A percentile compares a stretch with the other conserved stretches of the same genome.
These are phyloP conservation scores for Ellobium chinense DNA, from an alignment of 2,888 invertebrate species.

Conservation along the genomic window DNA sequence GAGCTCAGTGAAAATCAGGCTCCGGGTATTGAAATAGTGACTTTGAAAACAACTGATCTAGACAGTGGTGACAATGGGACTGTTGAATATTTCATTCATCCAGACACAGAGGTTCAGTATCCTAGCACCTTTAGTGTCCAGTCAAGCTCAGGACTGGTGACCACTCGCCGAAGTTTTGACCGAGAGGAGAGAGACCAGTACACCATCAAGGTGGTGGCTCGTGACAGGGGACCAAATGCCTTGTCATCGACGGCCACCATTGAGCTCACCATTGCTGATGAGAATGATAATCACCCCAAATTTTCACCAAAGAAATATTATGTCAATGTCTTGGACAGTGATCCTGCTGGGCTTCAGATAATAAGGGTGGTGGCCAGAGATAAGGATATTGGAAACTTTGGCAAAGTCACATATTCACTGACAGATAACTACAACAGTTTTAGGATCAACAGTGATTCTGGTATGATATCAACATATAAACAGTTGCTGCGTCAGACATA, in stretches of 20 bases:
- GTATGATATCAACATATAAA: slow-evolving; percentile 88
- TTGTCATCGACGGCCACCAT: slow-evolving; percentile 95
- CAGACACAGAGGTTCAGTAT: slow-evolving; percentile 90
- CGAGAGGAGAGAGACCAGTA: slow-evolving; percentile 85
- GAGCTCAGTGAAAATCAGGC: slow-evolving; percentile 62
- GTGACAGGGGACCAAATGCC: slow-evolving; percentile 92
- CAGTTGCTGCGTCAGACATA: slow-evolving; percentile 90
- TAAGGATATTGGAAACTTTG: slow-evolving; percentile 93
- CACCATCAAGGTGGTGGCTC: slow-evolving; percentile 90
- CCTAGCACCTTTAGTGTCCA: slow-evolving; percentile 94
- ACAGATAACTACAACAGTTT: slow-evolving; percentile 83
- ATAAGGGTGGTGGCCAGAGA: slow-evolving; percentile 91
- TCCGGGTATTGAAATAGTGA: slow-evolving; percentile 78
- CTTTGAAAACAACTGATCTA: slow-evolving; percentile 89
- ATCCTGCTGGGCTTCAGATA: slow-evolving; percentile 83
- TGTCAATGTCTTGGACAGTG: slow-evolving; percentile 85
- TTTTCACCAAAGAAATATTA: slow-evolving; percentile 95
- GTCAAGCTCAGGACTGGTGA: slow-evolving; percentile 90
- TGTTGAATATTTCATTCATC: slow-evolving; percentile 83
- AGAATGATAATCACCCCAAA: slow-evolving; percentile 94
- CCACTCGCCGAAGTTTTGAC: slow-evolving; percentile 87
- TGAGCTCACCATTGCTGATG: slow-evolving; percentile 88
- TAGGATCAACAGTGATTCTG: slow-evolving; percentile 87
- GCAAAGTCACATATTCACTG: slow-evolving; percentile 82
- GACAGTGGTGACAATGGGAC: slow-evolving; percentile 93